Evolutionary conservation across 2,113 vertebrate genomes (phyloP).

Genomic region (Nerophis ophidion): DNA sequence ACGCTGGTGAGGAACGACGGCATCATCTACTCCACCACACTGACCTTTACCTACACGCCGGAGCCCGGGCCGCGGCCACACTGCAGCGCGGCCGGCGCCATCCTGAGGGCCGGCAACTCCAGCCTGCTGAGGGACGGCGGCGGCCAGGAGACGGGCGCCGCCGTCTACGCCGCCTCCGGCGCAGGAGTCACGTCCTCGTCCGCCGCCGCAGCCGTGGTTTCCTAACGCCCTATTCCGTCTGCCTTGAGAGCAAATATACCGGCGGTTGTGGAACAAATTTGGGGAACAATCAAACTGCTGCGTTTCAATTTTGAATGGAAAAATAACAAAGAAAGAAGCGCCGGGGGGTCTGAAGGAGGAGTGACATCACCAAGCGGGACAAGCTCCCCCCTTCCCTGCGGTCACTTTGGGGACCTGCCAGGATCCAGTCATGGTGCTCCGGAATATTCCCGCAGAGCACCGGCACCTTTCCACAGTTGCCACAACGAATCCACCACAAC

Average conservation of each 20-base stretch:
- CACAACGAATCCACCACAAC: conserved; percentile 60
- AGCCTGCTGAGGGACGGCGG: conserved; percentile 77
- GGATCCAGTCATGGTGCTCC: conserved; percentile 58
- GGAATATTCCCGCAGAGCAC: conserved; percentile 56
- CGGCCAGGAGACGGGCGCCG: conserved; percentile 73
- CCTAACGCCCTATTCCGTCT: conserved; percentile 81
- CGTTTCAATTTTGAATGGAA: conserved; percentile 65
- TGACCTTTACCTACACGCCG: conserved; percentile 98
- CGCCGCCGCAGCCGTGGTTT: conserved; percentile 89
- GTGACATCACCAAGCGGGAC: conserved; percentile 48
- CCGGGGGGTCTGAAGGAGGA: conserved; percentile 29
- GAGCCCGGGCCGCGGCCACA: conserved; percentile 95
- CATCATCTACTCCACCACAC: conserved; percentile 98
- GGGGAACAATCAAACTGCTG: conserved; percentile 66
- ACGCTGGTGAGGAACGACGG: conserved; percentile 97
- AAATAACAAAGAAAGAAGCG: conserved; percentile 41
- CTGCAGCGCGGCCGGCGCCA: conserved; percentile 95
- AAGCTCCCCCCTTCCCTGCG: conserved; percentile 56
- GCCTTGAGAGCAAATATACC: conserved; percentile 54
- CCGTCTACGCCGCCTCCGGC: conserved; percentile 69
- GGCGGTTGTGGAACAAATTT: conserved; percentile 44
- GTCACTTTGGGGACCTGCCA: conserved; percentile 75
- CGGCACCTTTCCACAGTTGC: conserved; percentile 58
- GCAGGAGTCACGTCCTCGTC: conserved; percentile 87
- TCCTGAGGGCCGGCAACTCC: conserved; percentile 84